Evolutionary conservation across 2,797 vertebrate species (phyloP).

Genomic region (Gila robusta): DNA sequence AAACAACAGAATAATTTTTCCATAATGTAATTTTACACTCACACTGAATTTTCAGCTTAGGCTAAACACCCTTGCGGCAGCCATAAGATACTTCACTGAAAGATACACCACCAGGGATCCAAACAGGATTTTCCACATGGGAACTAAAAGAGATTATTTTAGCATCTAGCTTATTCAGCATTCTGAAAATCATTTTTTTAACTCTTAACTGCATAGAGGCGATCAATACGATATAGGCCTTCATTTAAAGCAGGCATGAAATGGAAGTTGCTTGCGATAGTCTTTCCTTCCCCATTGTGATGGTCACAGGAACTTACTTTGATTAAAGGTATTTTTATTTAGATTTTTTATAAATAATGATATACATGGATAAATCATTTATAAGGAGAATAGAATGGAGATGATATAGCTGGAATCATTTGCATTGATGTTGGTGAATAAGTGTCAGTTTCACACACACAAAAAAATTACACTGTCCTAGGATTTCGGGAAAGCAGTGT

Average conservation of each 20-base stretch:
- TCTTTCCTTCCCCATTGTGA: not conserved
- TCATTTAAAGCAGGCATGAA: not conserved
- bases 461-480: not conserved
- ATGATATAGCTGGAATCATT: not conserved
- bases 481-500: not conserved
- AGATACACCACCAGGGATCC: conserved; percentile 68
- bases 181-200: conserved; percentile 67
- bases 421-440: not conserved
- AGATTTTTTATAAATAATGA: not conserved
- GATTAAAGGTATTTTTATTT: not conserved
- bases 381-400: not conserved
- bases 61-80: conserved; percentile 59
- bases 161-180: conserved; percentile 73
- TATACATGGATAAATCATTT: not conserved
- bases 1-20: conserved; percentile 27
- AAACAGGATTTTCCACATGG: conserved; percentile 79
- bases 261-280: not conserved
- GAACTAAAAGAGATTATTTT: conserved; percentile 77
- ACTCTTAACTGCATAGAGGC: conserved; percentile 41
- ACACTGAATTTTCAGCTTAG: conserved; percentile 29
- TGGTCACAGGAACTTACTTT: not conserved
- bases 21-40: conserved; percentile 44
- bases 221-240: conserved; percentile 8
- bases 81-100: conserved; percentile 73
- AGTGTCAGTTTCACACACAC: not conserved